Evolutionary conservation across 2,113 vertebrate species (phyloP).

Genomic region (Zapornia atra): DNA sequence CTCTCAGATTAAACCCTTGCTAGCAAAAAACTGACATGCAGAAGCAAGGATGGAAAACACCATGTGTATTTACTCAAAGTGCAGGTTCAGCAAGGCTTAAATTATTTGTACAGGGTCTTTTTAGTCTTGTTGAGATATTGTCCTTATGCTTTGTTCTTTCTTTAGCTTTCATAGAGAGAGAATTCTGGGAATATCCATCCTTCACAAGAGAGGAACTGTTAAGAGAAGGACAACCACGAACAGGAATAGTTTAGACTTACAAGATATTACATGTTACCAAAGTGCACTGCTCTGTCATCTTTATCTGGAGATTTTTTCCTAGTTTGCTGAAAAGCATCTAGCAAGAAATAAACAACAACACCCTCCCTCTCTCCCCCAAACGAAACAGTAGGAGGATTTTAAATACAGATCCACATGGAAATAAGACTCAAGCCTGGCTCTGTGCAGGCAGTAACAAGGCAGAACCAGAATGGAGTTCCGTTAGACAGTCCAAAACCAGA

Average conservation of each 20-base stretch:
- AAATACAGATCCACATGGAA: background rate
- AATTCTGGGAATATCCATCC: background rate
- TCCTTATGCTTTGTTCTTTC: background rate
- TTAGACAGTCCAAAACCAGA: background rate
- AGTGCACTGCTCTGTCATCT: background rate
- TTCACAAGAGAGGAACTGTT: background rate
- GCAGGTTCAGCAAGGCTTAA: background rate
- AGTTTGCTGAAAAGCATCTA: background rate
- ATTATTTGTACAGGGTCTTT: background rate
- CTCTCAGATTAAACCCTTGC: background rate
- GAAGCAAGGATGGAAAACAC: background rate
- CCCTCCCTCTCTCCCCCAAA: no score
- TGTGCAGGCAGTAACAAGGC: background rate
- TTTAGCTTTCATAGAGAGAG: background rate
- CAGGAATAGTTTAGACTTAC: background rate
- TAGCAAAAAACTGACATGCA: background rate
- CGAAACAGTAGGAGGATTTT: background rate
- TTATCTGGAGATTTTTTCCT: background rate
- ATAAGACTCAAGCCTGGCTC: background rate
- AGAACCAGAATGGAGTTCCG: background rate
- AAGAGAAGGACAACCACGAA: background rate
- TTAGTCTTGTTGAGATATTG: background rate
- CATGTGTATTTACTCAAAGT: background rate
- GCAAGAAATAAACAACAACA: background rate
- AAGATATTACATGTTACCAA: background rate